These are phyloP conservation scores for Semnopithecus entellus DNA, from an alignment of 2,113 vertebrate species.

Conservation along the genomic window DNA sequence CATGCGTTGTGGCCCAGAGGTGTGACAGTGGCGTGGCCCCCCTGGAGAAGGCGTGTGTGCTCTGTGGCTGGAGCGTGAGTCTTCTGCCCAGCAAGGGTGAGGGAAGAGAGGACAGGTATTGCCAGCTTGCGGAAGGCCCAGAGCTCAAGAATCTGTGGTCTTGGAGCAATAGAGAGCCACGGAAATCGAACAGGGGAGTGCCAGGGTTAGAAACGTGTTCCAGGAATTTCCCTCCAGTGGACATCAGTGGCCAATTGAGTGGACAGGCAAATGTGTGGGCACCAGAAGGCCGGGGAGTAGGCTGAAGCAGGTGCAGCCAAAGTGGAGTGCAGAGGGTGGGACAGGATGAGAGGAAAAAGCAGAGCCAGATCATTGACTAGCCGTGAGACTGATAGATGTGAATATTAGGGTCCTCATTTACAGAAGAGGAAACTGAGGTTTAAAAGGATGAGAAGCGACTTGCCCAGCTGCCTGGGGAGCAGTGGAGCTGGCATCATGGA, in stretches of 20 bases:
- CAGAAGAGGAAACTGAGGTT: neutral
- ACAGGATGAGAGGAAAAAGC: neutral
- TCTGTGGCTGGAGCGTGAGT: neutral
- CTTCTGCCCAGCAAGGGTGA: neutral
- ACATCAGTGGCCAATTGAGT: too few species aligned
- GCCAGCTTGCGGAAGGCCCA: neutral
- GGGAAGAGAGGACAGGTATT: neutral
- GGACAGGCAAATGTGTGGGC: too few species aligned
- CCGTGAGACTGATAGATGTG: neutral
- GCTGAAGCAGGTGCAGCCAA: neutral
- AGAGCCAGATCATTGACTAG: neutral
- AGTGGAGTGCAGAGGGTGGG: neutral
- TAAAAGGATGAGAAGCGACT: neutral
- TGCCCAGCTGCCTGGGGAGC: neutral
- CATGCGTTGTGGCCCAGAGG: neutral
- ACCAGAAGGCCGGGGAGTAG: neutral
- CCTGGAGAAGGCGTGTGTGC: neutral
- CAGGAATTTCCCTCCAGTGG: neutral
- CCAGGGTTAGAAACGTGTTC: neutral
- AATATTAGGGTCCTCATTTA: neutral
- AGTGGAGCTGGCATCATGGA: rapidly evolving
- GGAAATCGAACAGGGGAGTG: neutral
- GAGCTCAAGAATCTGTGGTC: neutral
- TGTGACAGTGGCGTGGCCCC: neutral
- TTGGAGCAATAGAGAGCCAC: neutral